phyloP scores from a whole-genome alignment of 2,113 vertebrate genomes.

The Nycticorax nycticorax region DNA sequence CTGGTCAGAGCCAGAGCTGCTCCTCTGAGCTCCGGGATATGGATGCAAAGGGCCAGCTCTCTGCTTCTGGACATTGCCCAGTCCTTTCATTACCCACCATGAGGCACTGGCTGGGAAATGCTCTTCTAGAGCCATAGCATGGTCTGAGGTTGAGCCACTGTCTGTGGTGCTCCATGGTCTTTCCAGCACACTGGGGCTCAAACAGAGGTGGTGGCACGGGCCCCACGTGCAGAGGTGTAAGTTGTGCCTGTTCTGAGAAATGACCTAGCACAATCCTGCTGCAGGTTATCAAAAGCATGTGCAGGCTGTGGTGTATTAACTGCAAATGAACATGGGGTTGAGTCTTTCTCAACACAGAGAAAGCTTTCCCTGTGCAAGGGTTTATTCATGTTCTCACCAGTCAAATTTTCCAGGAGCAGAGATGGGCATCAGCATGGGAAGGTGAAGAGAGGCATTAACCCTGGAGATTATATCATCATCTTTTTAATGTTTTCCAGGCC shows the following conservation, averaged over 20 bases:
- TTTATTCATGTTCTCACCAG: not conserved
- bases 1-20: not conserved
- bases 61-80: no score
- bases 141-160: not conserved
- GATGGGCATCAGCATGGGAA: fast-evolving
- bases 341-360: not conserved
- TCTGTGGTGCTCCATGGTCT: fast-evolving
- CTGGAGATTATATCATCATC: not conserved
- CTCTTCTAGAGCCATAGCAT: not conserved
- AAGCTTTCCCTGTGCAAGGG: not conserved
- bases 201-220: not conserved
- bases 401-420: not conserved
- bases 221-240: not conserved
- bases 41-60: not conserved
- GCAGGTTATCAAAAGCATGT: not conserved
- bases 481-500: conserved; percentile 69
- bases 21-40: not conserved
- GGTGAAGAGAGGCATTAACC: not conserved
- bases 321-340: not conserved
- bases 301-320: not conserved
- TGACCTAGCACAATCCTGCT: not conserved
- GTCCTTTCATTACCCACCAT: not conserved
- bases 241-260: not conserved
- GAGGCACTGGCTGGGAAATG: not conserved
- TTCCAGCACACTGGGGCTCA: not conserved